A percentile compares a stretch with the other conserved stretches of the same genome.
phyloP scores from a whole-genome alignment of 2,113 vertebrate genomes.

The Opisthocomus hoazin region DNA sequence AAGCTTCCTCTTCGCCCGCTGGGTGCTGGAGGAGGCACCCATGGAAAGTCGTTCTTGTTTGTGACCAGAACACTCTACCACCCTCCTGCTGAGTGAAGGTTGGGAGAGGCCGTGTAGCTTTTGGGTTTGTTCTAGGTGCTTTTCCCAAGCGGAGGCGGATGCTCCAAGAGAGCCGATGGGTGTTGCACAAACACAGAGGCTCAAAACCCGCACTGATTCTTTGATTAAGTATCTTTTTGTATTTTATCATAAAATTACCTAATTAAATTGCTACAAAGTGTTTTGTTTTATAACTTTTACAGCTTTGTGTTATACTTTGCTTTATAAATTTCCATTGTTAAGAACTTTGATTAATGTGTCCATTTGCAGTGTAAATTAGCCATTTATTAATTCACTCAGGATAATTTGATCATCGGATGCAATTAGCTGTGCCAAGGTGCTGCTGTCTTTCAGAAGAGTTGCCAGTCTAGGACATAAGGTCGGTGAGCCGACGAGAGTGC shows the following conservation, averaged over 20 bases:
- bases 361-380: neutral
- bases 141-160: neutral
- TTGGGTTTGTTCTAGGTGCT: neutral
- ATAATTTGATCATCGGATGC: neutral
- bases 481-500: neutral
- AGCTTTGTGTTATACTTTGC: neutral
- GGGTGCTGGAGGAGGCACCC: neutral
- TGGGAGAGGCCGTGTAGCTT: neutral
- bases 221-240: neutral
- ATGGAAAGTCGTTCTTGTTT: neutral
- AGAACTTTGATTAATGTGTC: neutral
- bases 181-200: neutral
- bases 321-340: neutral
- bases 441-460: neutral
- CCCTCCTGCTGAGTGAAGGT: neutral
- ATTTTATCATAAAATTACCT: neutral
- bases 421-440: neutral
- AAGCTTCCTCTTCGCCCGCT: neutral
- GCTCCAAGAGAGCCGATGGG: fast-evolving
- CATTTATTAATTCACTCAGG: neutral
- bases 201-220: neutral
- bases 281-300: neutral
- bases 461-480: neutral
- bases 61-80: neutral
- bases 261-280: neutral